Percentiles rank a stretch among this genome's conserved stretches.
Conservation (phyloP, 1,140 invertebrate genomes). For the Trichonephila inaurata region DNA sequence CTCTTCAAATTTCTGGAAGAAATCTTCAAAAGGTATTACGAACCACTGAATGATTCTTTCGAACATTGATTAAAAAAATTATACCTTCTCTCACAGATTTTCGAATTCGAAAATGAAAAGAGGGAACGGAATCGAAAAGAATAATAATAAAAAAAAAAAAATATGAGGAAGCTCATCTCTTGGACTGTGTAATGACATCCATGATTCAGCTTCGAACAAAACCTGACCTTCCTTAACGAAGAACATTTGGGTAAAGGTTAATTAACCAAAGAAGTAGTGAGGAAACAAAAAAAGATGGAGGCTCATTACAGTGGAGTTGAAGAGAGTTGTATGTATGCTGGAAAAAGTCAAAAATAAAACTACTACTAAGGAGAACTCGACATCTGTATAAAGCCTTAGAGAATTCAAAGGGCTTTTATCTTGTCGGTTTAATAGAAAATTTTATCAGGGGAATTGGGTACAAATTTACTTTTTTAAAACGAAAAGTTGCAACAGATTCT, state of each 20-base stretch:
- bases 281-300: not conserved
- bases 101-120: not conserved
- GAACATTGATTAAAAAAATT: conserved; percentile 8
- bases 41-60: not conserved
- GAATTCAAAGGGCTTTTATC: conserved; percentile 9
- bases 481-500: too few relatives aligned
- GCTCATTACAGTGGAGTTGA: not conserved
- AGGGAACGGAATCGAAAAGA: not conserved
- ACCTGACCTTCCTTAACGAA: conserved; percentile 48
- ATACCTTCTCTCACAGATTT: not conserved
- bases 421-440: conserved; percentile 16
- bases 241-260: conserved; percentile 16
- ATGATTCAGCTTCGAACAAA: conserved; percentile 33
- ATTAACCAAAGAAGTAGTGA: conserved; percentile 39
- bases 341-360: conserved; percentile 3
- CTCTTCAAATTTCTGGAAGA: not conserved
- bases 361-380: not conserved
- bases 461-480: not conserved
- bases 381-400: conserved; percentile 22
- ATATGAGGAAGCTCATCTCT: conserved; percentile 39
- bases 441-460: not conserved
- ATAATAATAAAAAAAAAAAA: not conserved
- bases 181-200: conserved; percentile 35
- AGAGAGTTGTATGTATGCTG: not conserved
- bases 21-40: not conserved